Conservation (phyloP, 2,888 invertebrate species). For the Osmoderma eremita region DNA sequence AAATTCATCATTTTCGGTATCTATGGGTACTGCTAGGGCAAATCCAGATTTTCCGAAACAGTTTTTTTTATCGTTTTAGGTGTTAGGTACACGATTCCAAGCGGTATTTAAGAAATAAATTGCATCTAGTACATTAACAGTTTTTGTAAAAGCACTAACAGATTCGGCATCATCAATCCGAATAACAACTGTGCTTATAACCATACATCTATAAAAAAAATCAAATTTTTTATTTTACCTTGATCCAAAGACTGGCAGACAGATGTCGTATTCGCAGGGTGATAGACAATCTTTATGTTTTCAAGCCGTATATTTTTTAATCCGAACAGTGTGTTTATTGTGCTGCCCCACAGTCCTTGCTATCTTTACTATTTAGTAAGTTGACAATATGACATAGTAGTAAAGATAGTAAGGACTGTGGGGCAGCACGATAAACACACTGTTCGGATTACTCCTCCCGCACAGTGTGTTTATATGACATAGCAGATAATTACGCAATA, state of each 20-base stretch:
- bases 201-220: not conserved
- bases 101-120: no score
- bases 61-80: no score
- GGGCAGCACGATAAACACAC: no score
- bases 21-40: not conserved
- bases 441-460: no score
- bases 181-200: not conserved
- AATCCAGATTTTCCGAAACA: slow-evolving; percentile 1
- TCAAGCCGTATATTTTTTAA: not conserved
- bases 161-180: not conserved
- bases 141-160: not conserved
- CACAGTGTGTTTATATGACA: no score
- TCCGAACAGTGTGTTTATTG: no score
- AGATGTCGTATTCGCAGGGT: not conserved
- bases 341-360: no score
- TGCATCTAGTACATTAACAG: not conserved
- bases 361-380: no score
- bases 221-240: not conserved
- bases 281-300: slow-evolving; percentile 8
- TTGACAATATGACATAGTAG: no score
- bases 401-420: no score
- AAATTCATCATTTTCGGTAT: not conserved
- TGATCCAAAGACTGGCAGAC: not conserved
- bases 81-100: no score
- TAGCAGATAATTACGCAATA: no score